phyloP scores from a whole-genome alignment of 2,888 invertebrate species.

The Drepanosiphum platanoidis region DNA sequence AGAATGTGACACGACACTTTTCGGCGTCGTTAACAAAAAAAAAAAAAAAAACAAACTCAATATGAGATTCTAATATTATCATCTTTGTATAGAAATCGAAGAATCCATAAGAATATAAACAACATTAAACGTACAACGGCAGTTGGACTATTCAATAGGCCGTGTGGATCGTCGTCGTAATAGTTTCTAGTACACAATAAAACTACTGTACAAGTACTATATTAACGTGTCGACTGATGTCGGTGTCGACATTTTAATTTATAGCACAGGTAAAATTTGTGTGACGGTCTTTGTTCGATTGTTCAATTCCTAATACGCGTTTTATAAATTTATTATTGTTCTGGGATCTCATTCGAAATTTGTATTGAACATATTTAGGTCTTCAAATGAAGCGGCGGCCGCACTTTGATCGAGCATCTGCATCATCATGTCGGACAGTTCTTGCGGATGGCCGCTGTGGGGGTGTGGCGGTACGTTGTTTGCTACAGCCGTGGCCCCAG shows the following conservation, averaged over 20 bases:
- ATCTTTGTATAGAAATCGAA: slow-evolving; percentile 26
- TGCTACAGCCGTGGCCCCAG: slow-evolving; percentile 68
- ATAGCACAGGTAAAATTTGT: slow-evolving; percentile 39
- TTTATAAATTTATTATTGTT: background rate
- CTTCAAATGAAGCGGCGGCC: slow-evolving; percentile 82
- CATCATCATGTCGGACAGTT: slow-evolving; percentile 88
- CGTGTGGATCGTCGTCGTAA: background rate
- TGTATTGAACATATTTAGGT: slow-evolving; percentile 91
- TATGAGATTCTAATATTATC: slow-evolving; percentile 42
- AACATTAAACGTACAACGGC: slow-evolving; percentile 3
- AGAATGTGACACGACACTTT: too few species aligned
- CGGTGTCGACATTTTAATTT: background rate
- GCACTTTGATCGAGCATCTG: slow-evolving; percentile 90
- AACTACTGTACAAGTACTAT: slow-evolving; percentile 8
- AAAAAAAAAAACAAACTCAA: slow-evolving; percentile 24
- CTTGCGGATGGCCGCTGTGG: slow-evolving; percentile 70
- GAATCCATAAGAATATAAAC: slow-evolving; percentile 33
- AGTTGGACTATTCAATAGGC: background rate
- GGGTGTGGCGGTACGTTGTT: slow-evolving; percentile 70
- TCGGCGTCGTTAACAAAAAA: too few species aligned
- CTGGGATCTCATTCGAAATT: slow-evolving; percentile 73
- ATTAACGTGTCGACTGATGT: background rate
- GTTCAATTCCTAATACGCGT: background rate
- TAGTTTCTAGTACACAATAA: slow-evolving; percentile 10
- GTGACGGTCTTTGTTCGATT: background rate